Evolutionary conservation across 2,113 vertebrate species (phyloP).

Genomic region (Paramisgurnus dabryanus): DNA sequence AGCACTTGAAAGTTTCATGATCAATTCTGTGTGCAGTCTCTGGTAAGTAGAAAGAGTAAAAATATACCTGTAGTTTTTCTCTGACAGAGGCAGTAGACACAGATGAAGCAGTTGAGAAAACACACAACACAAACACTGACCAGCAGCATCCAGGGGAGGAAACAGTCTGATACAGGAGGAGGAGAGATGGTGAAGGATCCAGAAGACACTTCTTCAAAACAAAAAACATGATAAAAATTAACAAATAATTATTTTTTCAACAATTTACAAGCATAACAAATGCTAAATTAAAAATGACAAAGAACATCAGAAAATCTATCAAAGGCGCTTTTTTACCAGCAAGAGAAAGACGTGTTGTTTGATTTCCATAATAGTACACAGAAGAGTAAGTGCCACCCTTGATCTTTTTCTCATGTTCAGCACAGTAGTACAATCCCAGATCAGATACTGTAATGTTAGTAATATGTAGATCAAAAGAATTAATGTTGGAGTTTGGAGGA

Average conservation of each 20-base stretch:
- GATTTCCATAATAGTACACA: slow-evolving; percentile 20
- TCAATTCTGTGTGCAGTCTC: too few relatives aligned
- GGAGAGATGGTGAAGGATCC: background rate
- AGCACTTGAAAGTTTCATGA: too few relatives aligned
- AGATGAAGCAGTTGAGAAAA: slow-evolving; percentile 4
- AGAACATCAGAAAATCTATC: too few relatives aligned
- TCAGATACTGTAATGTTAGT: slow-evolving; percentile 50
- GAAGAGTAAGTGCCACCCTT: background rate
- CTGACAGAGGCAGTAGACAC: background rate
- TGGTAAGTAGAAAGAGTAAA: background rate
- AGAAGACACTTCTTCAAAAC: background rate
- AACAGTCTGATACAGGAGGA: background rate
- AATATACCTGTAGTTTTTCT: slow-evolving; percentile 1
- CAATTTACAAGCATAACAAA: too few relatives aligned
- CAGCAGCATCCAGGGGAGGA: slow-evolving; percentile 29
- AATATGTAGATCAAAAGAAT: slow-evolving; percentile 34
- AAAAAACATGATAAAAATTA: background rate
- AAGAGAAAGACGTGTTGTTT: slow-evolving; percentile 4
- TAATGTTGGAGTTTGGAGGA: fast-evolving
- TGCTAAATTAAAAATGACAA: too few relatives aligned
- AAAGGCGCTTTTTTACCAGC: background rate
- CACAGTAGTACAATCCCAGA: slow-evolving; percentile 55
- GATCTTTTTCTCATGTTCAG: background rate
- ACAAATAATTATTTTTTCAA: background rate
- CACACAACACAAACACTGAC: slow-evolving; percentile 26